Evolutionary conservation across 2,888 invertebrate species (phyloP).

Genomic region (Tachystola acroxantha): DNA sequence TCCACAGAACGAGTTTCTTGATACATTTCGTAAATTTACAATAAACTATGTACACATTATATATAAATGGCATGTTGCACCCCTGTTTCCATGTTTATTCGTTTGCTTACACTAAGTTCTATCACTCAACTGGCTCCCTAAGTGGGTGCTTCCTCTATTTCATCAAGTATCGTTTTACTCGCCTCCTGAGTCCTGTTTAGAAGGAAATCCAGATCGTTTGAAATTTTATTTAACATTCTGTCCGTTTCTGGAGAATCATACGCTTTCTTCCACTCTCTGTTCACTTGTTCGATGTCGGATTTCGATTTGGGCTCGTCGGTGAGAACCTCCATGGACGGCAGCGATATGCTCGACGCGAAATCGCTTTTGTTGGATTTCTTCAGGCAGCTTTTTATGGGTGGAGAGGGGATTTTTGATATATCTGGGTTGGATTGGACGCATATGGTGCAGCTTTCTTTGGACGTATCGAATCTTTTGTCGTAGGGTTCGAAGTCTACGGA

Average conservation of each 20-base stretch:
- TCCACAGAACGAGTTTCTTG: conserved; percentile 11
- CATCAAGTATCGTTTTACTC: conserved; percentile 37
- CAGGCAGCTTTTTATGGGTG: conserved; percentile 66
- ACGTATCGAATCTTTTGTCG: conserved; percentile 44
- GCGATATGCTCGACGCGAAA: conserved; percentile 49
- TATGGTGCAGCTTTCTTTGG: conserved; percentile 56
- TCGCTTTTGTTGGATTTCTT: conserved; percentile 48
- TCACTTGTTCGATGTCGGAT: conserved; percentile 57
- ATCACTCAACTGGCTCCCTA: conserved; percentile 27
- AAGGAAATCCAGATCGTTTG: conserved; percentile 89
- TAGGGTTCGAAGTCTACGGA: conserved; percentile 58
- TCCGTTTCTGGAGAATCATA: conserved; percentile 65
- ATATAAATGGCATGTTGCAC: conserved; percentile 43
- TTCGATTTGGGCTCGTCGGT: conserved; percentile 40
- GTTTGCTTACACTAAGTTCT: conserved; percentile 22
- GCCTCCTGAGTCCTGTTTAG: conserved; percentile 80
- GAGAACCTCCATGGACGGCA: conserved; percentile 52
- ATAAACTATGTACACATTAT: conserved; percentile 24
- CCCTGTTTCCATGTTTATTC: conserved; percentile 54
- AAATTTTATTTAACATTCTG: conserved; percentile 88
- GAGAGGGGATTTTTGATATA: conserved; percentile 53
- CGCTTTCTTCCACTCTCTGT: conserved; percentile 55
- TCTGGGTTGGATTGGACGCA: conserved; percentile 64
- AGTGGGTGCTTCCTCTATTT: conserved; percentile 62
- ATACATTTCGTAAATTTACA: conserved; percentile 17